Conservation (phyloP, 2,113 vertebrate genomes). For the Percina caprodes region DNA sequence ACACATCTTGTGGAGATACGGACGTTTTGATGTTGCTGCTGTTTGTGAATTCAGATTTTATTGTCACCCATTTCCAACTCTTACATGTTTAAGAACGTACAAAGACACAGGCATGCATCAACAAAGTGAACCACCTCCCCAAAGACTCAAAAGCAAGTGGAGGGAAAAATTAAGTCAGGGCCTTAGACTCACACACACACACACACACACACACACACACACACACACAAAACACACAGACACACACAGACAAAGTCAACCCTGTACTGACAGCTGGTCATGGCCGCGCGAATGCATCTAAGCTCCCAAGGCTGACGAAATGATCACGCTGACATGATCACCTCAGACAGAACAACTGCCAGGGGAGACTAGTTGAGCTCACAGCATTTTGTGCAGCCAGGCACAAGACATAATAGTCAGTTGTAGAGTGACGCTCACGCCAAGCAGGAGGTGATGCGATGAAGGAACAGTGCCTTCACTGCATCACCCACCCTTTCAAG, state of each 20-base stretch:
- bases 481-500: background rate
- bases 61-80: background rate
- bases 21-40: background rate
- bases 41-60: background rate
- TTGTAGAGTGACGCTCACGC: constrained; percentile 47
- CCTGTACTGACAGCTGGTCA: constrained; percentile 72
- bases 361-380: constrained; percentile 63
- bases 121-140: constrained; percentile 18
- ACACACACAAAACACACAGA: no score
- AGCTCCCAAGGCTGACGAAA: constrained; percentile 68
- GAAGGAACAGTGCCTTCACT: constrained; percentile 28
- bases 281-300: constrained; percentile 47
- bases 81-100: constrained; percentile 22
- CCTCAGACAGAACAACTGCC: constrained; percentile 73
- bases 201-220: constrained; percentile 5
- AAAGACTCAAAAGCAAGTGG: constrained; percentile 39
- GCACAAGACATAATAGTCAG: constrained; percentile 67
- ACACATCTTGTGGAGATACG: background rate
- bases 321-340: constrained; percentile 79
- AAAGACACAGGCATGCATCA: constrained; percentile 30
- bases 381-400: constrained; percentile 66
- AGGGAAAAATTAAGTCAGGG: constrained; percentile 33
- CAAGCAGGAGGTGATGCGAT: constrained; percentile 35
- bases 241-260: background rate
- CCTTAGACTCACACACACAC: constrained; percentile 16